A percentile compares a stretch with the other conserved stretches of the same genome.
phyloP scores from a whole-genome alignment of 2,797 vertebrate species.

The Gallinago solitaria region DNA sequence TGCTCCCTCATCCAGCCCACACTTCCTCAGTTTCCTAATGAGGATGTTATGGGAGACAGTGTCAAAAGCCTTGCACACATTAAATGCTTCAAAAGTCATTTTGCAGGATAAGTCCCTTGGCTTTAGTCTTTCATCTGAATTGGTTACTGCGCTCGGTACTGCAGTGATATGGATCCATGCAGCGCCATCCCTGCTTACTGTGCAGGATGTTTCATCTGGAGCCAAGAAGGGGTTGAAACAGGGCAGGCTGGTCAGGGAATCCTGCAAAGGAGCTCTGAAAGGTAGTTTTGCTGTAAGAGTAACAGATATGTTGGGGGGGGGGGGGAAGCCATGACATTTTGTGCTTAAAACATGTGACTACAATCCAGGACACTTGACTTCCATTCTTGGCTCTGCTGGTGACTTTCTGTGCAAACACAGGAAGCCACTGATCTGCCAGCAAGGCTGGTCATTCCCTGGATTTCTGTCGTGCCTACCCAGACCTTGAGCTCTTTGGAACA shows the following conservation, averaged over 20 bases:
- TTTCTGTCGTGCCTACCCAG: neutral
- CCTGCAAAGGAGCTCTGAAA: neutral
- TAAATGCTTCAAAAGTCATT: neutral
- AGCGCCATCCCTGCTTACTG: neutral
- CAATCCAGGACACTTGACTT: neutral
- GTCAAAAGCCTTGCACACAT: neutral
- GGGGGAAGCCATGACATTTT: fast-evolving
- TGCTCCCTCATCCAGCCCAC: too few species aligned
- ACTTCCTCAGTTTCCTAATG: too few species aligned
- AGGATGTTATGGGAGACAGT: too few species aligned
- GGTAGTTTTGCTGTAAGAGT: neutral
- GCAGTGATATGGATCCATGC: neutral
- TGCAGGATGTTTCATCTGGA: neutral
- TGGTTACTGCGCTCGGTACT: neutral
- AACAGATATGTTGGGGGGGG: neutral
- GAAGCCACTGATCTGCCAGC: neutral
- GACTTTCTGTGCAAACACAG: neutral
- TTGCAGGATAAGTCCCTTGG: neutral
- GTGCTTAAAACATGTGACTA: neutral
- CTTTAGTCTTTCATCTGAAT: neutral
- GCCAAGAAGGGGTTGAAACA: neutral
- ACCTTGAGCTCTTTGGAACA: neutral
- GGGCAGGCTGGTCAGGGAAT: neutral
- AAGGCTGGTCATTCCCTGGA: neutral
- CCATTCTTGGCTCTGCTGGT: neutral